phyloP scores from a whole-genome alignment of 2,113 vertebrate species.

The Sclerurus mexicanus region DNA sequence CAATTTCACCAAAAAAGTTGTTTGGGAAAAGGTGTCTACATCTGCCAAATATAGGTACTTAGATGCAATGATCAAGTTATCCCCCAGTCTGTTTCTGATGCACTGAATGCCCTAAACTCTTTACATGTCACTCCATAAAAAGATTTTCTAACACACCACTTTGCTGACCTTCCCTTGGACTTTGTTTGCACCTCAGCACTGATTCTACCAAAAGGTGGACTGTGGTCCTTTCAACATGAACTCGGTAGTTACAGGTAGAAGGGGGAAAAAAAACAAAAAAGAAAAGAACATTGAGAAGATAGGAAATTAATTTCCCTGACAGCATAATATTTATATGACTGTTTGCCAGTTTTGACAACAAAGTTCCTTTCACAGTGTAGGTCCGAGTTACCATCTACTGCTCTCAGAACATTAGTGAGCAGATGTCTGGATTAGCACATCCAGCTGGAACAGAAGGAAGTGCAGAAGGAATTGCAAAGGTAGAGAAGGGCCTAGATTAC shows the following conservation, averaged over 20 bases:
- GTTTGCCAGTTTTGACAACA: background rate
- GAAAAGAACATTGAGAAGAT: background rate
- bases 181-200: background rate
- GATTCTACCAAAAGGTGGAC: background rate
- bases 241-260: background rate
- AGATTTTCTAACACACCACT: background rate
- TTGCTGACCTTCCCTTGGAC: background rate
- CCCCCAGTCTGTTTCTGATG: background rate
- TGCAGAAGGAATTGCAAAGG: background rate
- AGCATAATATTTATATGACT: background rate
- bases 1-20: background rate
- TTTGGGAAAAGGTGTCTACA: background rate
- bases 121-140: background rate
- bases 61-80: background rate
- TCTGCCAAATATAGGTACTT: background rate
- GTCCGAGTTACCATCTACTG: background rate
- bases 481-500: background rate
- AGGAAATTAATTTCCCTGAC: background rate
- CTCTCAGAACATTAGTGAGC: background rate
- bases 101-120: background rate
- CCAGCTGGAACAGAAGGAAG: background rate
- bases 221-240: background rate
- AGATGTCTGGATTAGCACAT: background rate
- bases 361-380: background rate
- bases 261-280: rapidly evolving